These are phyloP conservation scores for Charanyca ferruginea DNA, from an alignment of 2,888 invertebrate species.

Conservation along the genomic window DNA sequence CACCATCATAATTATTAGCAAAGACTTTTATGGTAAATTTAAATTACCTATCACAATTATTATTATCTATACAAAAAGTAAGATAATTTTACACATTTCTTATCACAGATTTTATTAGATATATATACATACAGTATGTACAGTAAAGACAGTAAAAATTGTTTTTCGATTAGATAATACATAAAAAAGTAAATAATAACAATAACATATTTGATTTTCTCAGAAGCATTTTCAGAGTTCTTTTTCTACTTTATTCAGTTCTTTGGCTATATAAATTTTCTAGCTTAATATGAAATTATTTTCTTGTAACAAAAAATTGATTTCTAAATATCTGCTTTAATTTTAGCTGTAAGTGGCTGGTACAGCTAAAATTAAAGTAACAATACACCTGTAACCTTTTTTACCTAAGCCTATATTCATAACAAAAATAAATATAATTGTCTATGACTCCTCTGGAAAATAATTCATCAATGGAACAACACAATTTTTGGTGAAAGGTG, in stretches of 20 bases:
- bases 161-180: too few species aligned
- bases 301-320: background rate
- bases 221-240: too few species aligned
- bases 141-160: too few species aligned
- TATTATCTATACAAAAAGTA: too few species aligned
- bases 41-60: background rate
- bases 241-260: background rate
- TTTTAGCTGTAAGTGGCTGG: too few species aligned
- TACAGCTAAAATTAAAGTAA: background rate
- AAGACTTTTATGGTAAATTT: background rate
- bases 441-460: slow-evolving; percentile 71
- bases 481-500: slow-evolving; percentile 84
- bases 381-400: background rate
- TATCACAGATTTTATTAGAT: slow-evolving; percentile 22
- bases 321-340: too few species aligned
- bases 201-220: too few species aligned
- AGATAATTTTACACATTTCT: background rate
- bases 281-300: slow-evolving; percentile 11
- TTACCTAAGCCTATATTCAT: background rate
- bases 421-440: slow-evolving; percentile 2
- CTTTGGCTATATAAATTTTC: slow-evolving; percentile 28
- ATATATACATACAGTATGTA: too few species aligned
- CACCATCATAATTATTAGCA: slow-evolving; percentile 9
- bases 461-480: slow-evolving; percentile 89
- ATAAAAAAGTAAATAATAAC: too few species aligned